A percentile compares a stretch with the other conserved stretches of the same genome.
Evolutionary conservation across 2,888 invertebrate genomes (phyloP).

Genomic region (Elegia similella): DNA sequence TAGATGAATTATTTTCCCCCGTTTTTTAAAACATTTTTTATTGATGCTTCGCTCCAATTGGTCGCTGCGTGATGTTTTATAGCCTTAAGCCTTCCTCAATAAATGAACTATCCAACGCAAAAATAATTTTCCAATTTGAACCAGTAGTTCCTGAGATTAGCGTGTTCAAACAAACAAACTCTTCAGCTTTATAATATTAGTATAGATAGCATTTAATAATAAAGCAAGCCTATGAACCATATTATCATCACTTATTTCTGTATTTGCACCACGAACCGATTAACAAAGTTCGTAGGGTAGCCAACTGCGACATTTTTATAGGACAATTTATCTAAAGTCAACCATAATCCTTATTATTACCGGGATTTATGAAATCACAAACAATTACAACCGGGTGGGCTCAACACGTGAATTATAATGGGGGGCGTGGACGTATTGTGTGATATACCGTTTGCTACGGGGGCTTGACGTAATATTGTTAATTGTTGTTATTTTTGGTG

Average conservation of each 20-base stretch:
- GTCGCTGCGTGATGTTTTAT: no score
- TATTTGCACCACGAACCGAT: neutral
- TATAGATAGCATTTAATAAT: no score
- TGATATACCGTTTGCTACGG: slow-evolving; percentile 2
- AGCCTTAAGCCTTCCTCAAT: no score
- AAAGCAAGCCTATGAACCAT: no score
- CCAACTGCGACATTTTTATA: neutral
- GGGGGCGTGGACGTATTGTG: slow-evolving; percentile 19
- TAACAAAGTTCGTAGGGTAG: neutral
- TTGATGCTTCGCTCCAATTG: no score
- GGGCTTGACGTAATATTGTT: slow-evolving; percentile 11
- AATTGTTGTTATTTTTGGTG: slow-evolving; percentile 12
- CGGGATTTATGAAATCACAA: neutral
- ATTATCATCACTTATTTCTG: neutral
- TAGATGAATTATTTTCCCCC: no score
- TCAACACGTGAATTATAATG: slow-evolving; percentile 9
- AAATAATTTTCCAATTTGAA: no score
- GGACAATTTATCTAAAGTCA: neutral
- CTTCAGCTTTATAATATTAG: no score
- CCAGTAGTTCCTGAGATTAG: no score
- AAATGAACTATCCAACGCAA: no score
- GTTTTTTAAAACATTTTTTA: no score
- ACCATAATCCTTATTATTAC: neutral
- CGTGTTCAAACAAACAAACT: no score
- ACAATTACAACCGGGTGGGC: slow-evolving; percentile 9